These are phyloP conservation scores for Peromyscus aztecus DNA, from an alignment of 2,797 vertebrate genomes.

Conservation along the genomic window DNA sequence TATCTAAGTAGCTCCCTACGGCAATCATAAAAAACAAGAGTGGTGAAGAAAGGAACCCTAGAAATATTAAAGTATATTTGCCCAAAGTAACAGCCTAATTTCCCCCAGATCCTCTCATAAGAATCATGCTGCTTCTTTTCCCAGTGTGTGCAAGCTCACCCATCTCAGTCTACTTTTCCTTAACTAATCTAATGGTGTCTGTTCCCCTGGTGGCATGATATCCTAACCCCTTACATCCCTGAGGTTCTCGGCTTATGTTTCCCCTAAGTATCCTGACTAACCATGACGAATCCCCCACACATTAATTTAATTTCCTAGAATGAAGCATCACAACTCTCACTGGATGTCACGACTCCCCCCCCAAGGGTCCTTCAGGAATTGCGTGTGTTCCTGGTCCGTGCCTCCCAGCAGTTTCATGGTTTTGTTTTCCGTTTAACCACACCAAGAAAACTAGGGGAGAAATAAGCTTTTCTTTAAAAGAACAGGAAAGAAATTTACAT, in stretches of 20 bases:
- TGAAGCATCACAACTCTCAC: neutral
- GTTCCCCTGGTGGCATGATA: neutral
- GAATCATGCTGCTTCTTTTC: neutral
- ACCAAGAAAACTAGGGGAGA: neutral
- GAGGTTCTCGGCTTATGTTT: neutral
- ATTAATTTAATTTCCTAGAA: neutral
- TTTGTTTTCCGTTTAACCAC: neutral
- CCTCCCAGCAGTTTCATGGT: neutral
- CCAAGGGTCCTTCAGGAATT: neutral
- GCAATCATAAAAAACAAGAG: neutral
- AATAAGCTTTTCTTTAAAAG: neutral
- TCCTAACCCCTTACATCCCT: neutral
- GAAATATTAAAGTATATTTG: neutral
- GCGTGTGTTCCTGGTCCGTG: neutral
- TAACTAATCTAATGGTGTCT: neutral
- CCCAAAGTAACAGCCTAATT: conserved; percentile 41
- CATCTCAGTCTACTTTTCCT: neutral
- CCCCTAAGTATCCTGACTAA: neutral
- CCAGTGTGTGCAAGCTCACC: neutral
- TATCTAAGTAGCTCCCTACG: conserved; percentile 43
- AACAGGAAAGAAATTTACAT: too few relatives aligned
- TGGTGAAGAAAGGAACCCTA: neutral
- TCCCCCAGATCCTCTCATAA: neutral
- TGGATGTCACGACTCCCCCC: neutral
- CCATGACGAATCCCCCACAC: neutral